Evolutionary conservation across 2,797 vertebrate genomes (phyloP), one percentile per base, ranked within the genome.

Genomic region (Poecilia velifera): DNA sequence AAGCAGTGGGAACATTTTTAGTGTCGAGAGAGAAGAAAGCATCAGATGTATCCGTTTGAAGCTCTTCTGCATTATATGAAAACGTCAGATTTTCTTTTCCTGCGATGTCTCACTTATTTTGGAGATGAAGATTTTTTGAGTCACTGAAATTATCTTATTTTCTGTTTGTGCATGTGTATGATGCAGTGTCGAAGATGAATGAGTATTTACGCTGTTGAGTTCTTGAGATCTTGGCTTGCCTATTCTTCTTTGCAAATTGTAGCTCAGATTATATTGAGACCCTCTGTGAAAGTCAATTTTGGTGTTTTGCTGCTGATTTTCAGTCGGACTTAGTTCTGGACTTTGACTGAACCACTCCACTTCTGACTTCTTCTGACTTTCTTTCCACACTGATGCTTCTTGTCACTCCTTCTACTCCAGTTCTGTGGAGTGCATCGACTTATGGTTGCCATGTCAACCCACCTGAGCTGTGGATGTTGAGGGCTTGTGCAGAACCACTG

Each of bases 51-150:
- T 84, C 55, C 49, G 45, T 84, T 47, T n/a, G 72, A 64, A 78
- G 75, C 78, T 82, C 20, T 77, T 74, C 62, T 10, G 0, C 10
- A 59, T 59, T 41, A 66, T 59, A 80, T 28, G 34, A 51, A 87
- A 85, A 88, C 86, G 80, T 85, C 83, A 84, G 68, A 45, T 3
- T 79, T 85, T 83, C 68, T 84, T 93, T 92, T 91, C 83, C 85
- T 82, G 72, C 76, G 76, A 75, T 77, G 46, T 77, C 47, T 82
- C 43, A 39, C 76, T 76, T 78, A 39, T 81, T 68, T 80, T 79
- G 84, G 57, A 89, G 87, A 87, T 80, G 43, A 9, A 14, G 76
- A 89, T 82, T 81, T 76, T 78, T 68, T 36, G 8, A 73, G 43
- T 72, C 12, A 10, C 41, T 41, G 3, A 43, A 41, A 78, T 66